Base-by-base conservation (phyloP, 2,888 invertebrate species). In the Orthosia gracilis region DNA sequence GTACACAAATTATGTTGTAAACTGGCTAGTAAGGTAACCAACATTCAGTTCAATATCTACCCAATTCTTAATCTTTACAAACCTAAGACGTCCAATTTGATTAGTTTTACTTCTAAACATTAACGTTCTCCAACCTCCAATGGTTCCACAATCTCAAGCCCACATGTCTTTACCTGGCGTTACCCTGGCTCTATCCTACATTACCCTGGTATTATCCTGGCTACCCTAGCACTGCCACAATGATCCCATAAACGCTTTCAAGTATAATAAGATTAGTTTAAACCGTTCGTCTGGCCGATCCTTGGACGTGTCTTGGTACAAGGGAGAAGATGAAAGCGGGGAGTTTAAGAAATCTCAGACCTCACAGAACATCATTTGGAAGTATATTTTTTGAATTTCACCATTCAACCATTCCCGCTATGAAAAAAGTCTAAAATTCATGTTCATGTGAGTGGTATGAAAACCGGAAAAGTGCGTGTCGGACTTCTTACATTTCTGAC, bases 181-280 rank as follows among this genome's bases (percentile, higher is more conserved):
- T 67, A 65, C 76, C 69, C 68, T n/a, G 72, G 69, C 40, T 13
- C n/a, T 65, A 58, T 62, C 82, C 79, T 76, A 26, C 40, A 31
- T 18, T 67, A 64, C 65, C 67, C 73, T 31, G 69, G 71, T 52
- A 52, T 73, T 73, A 81, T 57, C 85, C 75, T 47, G 63, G 73
- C 69, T 79, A 85, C 58, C 85, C 76, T 55, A 70, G 67, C 79
- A 75, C 80, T 45, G 73, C 77, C 89, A 82, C 88, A 85, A 85
- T 83, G 89, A 90, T 90, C 90, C 89, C 80, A 84, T 91, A 88
- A 90, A 91, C 90, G 90, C 89, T 90, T 86, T 89, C 87, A 89
- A 90, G 85, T 90, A 87, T 89, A 91, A 92, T 92, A 89, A 91
- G 92, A 92, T 93, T 92, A 93, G 92, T 90, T 90, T 90, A 90